Evolutionary conservation across 2,888 invertebrate species (phyloP).

Genomic region (Morpho deidamia): DNA sequence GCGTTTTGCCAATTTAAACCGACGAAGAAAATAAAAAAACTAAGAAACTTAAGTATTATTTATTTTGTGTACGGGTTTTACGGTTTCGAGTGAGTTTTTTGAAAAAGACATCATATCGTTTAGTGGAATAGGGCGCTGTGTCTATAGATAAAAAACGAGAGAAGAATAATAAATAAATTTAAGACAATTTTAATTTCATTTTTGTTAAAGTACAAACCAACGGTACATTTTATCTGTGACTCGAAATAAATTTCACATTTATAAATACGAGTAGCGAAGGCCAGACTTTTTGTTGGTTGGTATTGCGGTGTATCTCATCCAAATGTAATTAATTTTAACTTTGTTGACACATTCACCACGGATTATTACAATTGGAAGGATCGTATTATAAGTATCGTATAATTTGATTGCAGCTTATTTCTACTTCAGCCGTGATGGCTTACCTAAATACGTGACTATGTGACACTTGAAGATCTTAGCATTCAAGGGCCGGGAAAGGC

Average conservation of each 20-base stretch:
- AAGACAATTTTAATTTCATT: too few relatives aligned
- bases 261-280: too few relatives aligned
- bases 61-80: background rate
- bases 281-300: background rate
- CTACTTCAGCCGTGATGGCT: background rate
- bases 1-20: conserved; percentile 4
- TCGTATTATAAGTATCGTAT: background rate
- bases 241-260: too few relatives aligned
- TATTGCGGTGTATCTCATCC: background rate
- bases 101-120: too few relatives aligned
- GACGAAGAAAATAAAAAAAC: background rate
- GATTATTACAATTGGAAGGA: conserved; percentile 8
- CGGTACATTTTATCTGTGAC: too few relatives aligned
- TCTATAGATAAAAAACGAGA: too few relatives aligned
- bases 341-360: conserved; percentile 3
- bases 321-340: conserved; percentile 2
- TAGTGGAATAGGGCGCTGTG: too few relatives aligned
- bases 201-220: too few relatives aligned
- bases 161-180: too few relatives aligned
- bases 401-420: background rate
- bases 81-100: background rate
- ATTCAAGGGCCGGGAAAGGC: too few relatives aligned
- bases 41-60: background rate
- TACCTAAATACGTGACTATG: too few relatives aligned
- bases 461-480: too few relatives aligned